Percentiles rank a stretch among this genome's conserved stretches.
phyloP scores from a whole-genome alignment of 2,113 vertebrate genomes.

The Silurus asotus region DNA sequence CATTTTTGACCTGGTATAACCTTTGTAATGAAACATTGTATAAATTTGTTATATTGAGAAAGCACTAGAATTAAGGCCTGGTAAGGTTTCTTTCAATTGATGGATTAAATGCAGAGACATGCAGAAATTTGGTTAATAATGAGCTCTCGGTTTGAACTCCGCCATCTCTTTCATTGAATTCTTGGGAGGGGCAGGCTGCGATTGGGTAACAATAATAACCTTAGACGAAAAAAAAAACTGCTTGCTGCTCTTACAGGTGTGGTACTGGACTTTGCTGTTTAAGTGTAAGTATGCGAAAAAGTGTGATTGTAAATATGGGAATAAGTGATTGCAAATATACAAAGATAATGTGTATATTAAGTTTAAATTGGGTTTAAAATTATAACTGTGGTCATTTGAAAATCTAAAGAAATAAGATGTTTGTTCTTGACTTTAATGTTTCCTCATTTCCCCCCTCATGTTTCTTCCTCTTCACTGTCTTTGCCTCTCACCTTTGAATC shows the following conservation, averaged over 20 bases:
- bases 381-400: neutral
- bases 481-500: conserved; percentile 12
- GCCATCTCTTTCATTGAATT: conserved; percentile 51
- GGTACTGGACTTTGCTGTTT: conserved; percentile 10
- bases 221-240: conserved; percentile 40
- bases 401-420: neutral
- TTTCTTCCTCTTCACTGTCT: neutral
- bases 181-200: conserved; percentile 57
- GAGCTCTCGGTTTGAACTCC: conserved; percentile 50
- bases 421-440: neutral
- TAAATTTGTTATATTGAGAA: neutral
- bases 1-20: neutral
- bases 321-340: neutral
- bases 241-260: conserved; percentile 52
- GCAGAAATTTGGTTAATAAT: conserved; percentile 50
- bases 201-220: conserved; percentile 55
- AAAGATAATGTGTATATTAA: neutral
- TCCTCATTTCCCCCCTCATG: neutral
- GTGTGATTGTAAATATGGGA: neutral
- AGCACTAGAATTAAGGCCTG: neutral
- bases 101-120: conserved; percentile 34
- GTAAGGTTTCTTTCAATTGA: conserved; percentile 27
- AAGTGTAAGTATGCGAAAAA: neutral
- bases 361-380: neutral
- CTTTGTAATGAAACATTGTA: neutral